These are phyloP conservation scores for Morpho achilles DNA, from an alignment of 2,888 invertebrate species.

Conservation along the genomic window DNA sequence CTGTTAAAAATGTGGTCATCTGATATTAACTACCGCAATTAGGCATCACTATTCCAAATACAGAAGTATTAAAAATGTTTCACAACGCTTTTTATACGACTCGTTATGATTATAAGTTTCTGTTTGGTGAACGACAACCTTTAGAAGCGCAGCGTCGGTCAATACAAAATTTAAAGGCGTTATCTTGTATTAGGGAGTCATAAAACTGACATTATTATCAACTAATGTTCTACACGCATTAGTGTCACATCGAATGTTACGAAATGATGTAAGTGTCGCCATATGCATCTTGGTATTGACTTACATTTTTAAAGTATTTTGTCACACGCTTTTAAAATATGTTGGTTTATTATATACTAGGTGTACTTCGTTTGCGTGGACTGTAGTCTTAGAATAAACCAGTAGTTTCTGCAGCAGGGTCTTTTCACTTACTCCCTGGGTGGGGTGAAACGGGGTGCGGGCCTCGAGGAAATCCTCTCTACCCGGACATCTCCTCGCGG, in stretches of 20 bases:
- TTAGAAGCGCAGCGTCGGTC: constrained; percentile 8
- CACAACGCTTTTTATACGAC: no score
- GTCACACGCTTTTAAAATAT: constrained; percentile 15
- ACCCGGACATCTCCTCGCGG: no score
- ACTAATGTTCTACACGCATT: constrained; percentile 67
- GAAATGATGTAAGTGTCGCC: constrained; percentile 46
- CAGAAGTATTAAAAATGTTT: no score
- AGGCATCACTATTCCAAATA: no score
- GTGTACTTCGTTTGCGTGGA: no score
- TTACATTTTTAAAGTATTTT: constrained; percentile 19
- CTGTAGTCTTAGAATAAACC: no score
- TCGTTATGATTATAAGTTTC: neutral
- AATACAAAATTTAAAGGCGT: constrained; percentile 43
- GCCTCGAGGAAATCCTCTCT: no score
- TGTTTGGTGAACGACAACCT: constrained; percentile 2
- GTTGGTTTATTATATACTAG: neutral
- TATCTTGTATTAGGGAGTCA: constrained; percentile 52
- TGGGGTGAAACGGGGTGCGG: no score
- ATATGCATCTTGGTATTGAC: constrained; percentile 34
- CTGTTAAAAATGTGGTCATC: no score
- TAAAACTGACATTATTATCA: constrained; percentile 66
- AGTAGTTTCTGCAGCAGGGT: no score
- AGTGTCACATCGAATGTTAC: constrained; percentile 66
- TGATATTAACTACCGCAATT: no score
- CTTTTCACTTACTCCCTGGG: no score